Percentiles rank a stretch among this genome's conserved stretches.
Evolutionary conservation across 30 jellyfish, hydroid and myxozoan genomes (phyloP).

Genomic region (Turritopsis rubra): DNA sequence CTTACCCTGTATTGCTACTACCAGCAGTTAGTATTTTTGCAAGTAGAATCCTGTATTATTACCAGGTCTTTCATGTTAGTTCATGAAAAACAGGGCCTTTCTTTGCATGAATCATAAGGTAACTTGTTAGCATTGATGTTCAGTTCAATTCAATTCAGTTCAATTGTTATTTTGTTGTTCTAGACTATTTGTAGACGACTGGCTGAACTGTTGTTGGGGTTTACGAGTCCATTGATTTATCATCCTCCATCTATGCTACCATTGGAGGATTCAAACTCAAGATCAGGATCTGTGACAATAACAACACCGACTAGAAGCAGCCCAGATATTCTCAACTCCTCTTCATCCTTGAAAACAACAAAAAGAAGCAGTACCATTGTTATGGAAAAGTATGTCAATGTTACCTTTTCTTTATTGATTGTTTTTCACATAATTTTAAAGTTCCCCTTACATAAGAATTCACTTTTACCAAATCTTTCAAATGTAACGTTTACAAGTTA

Average conservation of each 20-base stretch:
- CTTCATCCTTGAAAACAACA: neutral
- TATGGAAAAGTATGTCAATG: neutral
- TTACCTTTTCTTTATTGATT: neutral
- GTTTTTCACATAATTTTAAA: neutral
- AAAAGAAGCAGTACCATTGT: constrained; percentile 4
- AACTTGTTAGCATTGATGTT: too few relatives aligned
- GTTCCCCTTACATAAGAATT: too few relatives aligned
- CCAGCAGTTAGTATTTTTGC: too few relatives aligned
- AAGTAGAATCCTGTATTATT: too few relatives aligned
- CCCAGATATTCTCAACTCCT: constrained; percentile 1
- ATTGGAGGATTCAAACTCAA: neutral
- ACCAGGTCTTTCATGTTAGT: too few relatives aligned
- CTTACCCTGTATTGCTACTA: too few relatives aligned
- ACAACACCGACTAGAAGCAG: constrained; percentile 15
- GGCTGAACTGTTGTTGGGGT: constrained; percentile 31
- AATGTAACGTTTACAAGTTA: too few relatives aligned
- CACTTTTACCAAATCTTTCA: too few relatives aligned
- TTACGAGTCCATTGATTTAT: constrained; percentile 2
- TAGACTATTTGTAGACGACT: constrained; percentile 25
- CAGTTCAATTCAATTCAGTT: too few relatives aligned
- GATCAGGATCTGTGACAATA: neutral
- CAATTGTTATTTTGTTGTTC: neutral
- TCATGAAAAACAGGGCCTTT: too few relatives aligned
- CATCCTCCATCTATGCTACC: constrained; percentile 11
- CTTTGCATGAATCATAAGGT: too few relatives aligned